These are phyloP conservation scores for Solenopsis invicta DNA, from an alignment of 1,140 invertebrate species.

Conservation along the genomic window DNA sequence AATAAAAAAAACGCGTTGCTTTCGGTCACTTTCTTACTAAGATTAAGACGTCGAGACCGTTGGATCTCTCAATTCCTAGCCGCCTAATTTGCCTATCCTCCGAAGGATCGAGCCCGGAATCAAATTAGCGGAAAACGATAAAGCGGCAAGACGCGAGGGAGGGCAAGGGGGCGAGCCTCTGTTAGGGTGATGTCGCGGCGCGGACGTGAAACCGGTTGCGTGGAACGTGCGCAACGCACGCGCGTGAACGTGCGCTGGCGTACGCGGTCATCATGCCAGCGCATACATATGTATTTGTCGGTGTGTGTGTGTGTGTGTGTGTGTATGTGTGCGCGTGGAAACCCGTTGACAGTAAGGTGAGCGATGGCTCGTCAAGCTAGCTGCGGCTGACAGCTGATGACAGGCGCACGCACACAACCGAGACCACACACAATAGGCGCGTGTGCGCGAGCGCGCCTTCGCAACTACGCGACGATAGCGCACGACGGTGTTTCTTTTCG, in stretches of 20 bases:
- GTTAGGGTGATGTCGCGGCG: slow-evolving; percentile 48
- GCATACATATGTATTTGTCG: too few species aligned
- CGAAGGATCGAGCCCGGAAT: slow-evolving; percentile 35
- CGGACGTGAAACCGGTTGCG: slow-evolving; percentile 71
- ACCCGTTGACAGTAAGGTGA: slow-evolving; percentile 76
- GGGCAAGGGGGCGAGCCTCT: neutral
- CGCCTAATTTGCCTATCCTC: slow-evolving; percentile 56
- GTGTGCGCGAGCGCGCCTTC: slow-evolving; percentile 16
- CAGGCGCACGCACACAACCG: slow-evolving; percentile 65
- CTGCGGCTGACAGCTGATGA: slow-evolving; percentile 76
- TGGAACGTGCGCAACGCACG: slow-evolving; percentile 45
- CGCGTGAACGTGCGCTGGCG: slow-evolving; percentile 35
- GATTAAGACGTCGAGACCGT: slow-evolving; percentile 31
- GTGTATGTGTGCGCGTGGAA: slow-evolving; percentile 19
- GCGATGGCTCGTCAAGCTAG: slow-evolving; percentile 78
- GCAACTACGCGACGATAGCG: slow-evolving; percentile 43
- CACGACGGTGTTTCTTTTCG: slow-evolving; percentile 70
- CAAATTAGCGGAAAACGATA: slow-evolving; percentile 45
- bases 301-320: neutral
- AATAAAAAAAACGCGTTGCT: neutral
- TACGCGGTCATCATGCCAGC: slow-evolving; percentile 23
- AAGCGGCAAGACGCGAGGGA: slow-evolving; percentile 26
- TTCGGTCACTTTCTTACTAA: neutral
- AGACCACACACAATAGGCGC: slow-evolving; percentile 76
- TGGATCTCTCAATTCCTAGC: slow-evolving; percentile 34